These are phyloP conservation scores for Actinopyga echinites DNA, from an alignment of 53 echinoderm and acorn worm genomes.

Conservation along the genomic window DNA sequence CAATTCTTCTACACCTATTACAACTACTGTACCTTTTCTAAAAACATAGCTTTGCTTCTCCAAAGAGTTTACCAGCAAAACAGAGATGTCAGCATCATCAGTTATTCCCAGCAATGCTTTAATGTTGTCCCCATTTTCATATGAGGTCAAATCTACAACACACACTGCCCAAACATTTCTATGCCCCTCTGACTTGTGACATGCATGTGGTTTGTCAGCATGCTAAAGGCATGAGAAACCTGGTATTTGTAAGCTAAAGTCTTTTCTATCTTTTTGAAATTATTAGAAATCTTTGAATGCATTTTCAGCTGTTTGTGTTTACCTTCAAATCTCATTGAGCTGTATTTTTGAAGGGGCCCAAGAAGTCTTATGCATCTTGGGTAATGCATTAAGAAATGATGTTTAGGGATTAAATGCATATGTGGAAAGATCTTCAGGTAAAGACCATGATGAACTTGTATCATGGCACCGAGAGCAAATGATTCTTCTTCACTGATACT, in stretches of 20 bases:
- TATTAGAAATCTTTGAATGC: constrained; percentile 48
- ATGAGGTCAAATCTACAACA: background rate
- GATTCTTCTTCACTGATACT: constrained; percentile 61
- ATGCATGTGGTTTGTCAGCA: constrained; percentile 2
- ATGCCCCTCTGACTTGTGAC: constrained; percentile 12
- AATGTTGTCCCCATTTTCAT: constrained; percentile 1
- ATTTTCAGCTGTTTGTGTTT: constrained; percentile 64
- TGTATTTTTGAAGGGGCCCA: constrained; percentile 54
- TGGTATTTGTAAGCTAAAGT: constrained; percentile 49
- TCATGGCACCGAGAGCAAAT: constrained; percentile 50
- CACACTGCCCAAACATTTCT: constrained; percentile 8
- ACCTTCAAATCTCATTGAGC: constrained; percentile 51
- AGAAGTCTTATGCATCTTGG: constrained; percentile 53
- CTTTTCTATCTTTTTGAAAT: constrained; percentile 57
- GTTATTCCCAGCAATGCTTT: constrained; percentile 3
- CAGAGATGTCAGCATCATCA: background rate
- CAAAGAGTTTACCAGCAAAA: background rate
- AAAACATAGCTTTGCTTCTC: background rate
- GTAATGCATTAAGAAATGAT: constrained; percentile 58
- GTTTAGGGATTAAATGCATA: constrained; percentile 47
- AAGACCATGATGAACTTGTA: constrained; percentile 55
- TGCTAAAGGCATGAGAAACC: constrained; percentile 17
- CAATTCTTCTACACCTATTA: background rate
- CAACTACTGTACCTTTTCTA: constrained; percentile 28
- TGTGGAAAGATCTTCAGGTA: constrained; percentile 50